These are phyloP conservation scores for Montipora foliosa DNA, from an alignment of 64 coral and sea anemone species.

Conservation along the genomic window DNA sequence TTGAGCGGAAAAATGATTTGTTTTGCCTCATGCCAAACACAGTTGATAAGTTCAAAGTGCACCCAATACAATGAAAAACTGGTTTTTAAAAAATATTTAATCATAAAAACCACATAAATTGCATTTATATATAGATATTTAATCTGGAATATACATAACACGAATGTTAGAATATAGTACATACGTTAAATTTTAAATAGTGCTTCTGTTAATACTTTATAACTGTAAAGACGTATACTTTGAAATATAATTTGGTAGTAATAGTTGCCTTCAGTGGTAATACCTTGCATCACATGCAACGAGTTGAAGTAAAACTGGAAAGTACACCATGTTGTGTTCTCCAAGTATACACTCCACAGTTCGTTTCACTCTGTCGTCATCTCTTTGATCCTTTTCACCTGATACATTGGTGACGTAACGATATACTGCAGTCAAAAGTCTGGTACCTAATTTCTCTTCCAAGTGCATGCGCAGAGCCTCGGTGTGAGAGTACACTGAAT, in stretches of 20 bases:
- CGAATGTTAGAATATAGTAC: too few species aligned
- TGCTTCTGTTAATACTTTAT: too few species aligned
- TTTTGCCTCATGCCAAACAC: too few species aligned
- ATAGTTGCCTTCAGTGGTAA: background rate
- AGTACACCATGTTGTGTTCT: slow-evolving; percentile 49
- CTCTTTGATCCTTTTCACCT: slow-evolving; percentile 7
- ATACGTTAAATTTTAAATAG: too few species aligned
- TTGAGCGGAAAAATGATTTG: too few species aligned
- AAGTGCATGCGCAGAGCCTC: slow-evolving; percentile 65
- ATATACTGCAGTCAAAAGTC: slow-evolving; percentile 57
- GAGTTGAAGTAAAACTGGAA: slow-evolving; percentile 57
- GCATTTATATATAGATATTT: too few species aligned
- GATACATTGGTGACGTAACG: slow-evolving; percentile 44
- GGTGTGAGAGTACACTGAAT: slow-evolving; percentile 56
- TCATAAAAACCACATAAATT: too few species aligned
- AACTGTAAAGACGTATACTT: too few species aligned
- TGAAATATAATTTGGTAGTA: background rate
- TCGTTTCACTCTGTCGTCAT: background rate
- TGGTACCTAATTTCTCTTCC: slow-evolving; percentile 63
- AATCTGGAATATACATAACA: too few species aligned
- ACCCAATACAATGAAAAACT: too few species aligned
- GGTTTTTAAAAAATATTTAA: too few species aligned
- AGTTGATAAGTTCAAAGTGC: too few species aligned
- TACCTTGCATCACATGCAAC: slow-evolving; percentile 53
- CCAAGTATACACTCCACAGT: slow-evolving; percentile 37